Conservation (phyloP, 1,140 invertebrate species). For the Drosophila prosaltans region DNA sequence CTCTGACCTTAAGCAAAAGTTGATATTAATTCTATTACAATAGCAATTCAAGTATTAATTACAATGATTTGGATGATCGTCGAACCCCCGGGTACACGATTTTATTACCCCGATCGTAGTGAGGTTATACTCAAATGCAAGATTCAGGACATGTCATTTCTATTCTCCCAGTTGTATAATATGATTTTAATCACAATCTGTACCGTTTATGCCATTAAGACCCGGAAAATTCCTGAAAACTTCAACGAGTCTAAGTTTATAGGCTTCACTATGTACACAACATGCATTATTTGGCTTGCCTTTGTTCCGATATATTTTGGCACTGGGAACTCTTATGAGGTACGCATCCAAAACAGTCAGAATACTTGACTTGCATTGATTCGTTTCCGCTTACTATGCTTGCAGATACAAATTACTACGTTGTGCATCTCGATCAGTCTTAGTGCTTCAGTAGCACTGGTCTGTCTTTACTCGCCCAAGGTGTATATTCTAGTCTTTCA, state of each 20-base stretch:
- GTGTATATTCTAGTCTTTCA: slow-evolving; percentile 90
- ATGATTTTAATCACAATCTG: slow-evolving; percentile 91
- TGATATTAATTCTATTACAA: background rate
- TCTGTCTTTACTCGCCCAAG: slow-evolving; percentile 91
- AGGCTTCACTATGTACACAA: slow-evolving; percentile 94
- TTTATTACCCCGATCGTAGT: slow-evolving; percentile 85
- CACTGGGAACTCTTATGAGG: slow-evolving; percentile 85
- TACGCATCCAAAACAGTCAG: slow-evolving; percentile 20
- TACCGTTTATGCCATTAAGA: slow-evolving; percentile 93
- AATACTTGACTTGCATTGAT: background rate
- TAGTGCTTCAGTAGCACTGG: slow-evolving; percentile 90
- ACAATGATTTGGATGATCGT: slow-evolving; percentile 88
- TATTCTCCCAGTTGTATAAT: slow-evolving; percentile 91
- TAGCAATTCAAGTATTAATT: slow-evolving; percentile 88
- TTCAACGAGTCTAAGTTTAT: slow-evolving; percentile 94
- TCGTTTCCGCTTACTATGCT: background rate
- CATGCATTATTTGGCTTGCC: slow-evolving; percentile 94
- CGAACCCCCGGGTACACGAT: slow-evolving; percentile 87
- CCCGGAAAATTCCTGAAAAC: slow-evolving; percentile 93
- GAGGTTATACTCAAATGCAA: slow-evolving; percentile 88
- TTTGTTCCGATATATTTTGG: slow-evolving; percentile 94
- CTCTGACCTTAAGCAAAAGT: too few species aligned
- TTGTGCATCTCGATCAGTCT: slow-evolving; percentile 91
- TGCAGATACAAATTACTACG: slow-evolving; percentile 89
- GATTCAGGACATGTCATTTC: slow-evolving; percentile 87